A percentile compares a stretch with the other conserved stretches of the same genome.
These are phyloP conservation scores for Smittia sp. DNA, from an alignment of 2,888 invertebrate genomes.

Conservation along the genomic window DNA sequence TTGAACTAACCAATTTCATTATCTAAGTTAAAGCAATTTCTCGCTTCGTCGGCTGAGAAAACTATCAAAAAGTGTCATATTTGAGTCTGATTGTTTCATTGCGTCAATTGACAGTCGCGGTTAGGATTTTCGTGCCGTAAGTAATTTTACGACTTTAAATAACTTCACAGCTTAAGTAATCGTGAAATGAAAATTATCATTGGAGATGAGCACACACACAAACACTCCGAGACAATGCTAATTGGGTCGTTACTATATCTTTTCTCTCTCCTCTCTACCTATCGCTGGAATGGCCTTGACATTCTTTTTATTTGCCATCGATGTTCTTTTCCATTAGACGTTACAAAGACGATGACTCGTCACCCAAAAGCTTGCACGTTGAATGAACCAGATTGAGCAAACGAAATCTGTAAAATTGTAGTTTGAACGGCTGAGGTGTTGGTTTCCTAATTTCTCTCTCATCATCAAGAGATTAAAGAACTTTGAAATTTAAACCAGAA, in stretches of 20 bases:
- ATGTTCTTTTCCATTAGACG: background rate
- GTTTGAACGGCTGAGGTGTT: background rate
- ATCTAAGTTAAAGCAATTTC: too few species aligned
- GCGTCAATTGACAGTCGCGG: background rate
- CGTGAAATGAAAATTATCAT: background rate
- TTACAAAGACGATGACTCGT: background rate
- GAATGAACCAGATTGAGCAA: background rate
- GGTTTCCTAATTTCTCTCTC: background rate
- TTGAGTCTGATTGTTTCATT: background rate
- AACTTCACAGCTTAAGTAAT: background rate
- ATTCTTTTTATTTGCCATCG: background rate
- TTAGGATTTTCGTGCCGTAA: background rate
- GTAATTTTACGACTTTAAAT: conserved; percentile 1
- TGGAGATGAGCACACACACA: background rate
- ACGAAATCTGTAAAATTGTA: background rate
- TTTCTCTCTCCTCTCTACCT: background rate
- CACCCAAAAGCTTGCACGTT: background rate
- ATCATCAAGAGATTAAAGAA: background rate
- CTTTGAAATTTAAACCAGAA: background rate
- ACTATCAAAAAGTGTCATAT: background rate
- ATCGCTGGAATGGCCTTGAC: conserved; percentile 23
- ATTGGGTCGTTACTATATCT: background rate
- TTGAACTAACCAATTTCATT: too few species aligned
- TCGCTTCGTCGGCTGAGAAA: background rate
- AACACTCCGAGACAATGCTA: background rate